Conservation (phyloP, 1,140 invertebrate genomes). For the Pollicipes pollicipes region DNA sequence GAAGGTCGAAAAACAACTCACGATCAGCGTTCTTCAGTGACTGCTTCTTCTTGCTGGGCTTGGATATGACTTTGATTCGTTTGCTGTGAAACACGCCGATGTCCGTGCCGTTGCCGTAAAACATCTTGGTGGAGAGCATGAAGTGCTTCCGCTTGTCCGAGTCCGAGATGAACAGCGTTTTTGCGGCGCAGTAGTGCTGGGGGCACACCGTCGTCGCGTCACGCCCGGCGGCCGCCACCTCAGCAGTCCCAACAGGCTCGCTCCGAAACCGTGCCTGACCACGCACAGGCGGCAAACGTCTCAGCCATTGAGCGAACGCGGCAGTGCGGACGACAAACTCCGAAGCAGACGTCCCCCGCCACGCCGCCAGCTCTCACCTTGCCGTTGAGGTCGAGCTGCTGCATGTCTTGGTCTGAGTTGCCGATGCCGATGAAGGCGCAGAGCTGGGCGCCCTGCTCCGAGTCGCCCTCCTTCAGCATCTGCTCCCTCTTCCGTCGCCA, state of each 20-base stretch:
- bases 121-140: constrained; percentile 97
- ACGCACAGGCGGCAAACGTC: no score
- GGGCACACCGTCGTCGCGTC: constrained; percentile 15
- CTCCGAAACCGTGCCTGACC: no score
- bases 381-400: constrained; percentile 84
- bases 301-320: no score
- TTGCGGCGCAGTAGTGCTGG: constrained; percentile 96
- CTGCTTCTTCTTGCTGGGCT: constrained; percentile 99
- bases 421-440: constrained; percentile 98
- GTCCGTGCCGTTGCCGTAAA: constrained; percentile 93
- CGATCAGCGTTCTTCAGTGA: constrained; percentile 95
- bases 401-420: constrained; percentile 97
- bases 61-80: constrained; percentile 98
- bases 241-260: no score
- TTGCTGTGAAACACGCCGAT: constrained; percentile 98
- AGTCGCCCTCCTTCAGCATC: constrained; percentile 64
- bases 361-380: constrained; percentile 34
- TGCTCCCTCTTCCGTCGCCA: constrained; percentile 87
- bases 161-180: constrained; percentile 97
- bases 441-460: constrained; percentile 72
- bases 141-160: constrained; percentile 99
- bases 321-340: no score
- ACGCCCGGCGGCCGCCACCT: no score
- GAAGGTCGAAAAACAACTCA: no score
- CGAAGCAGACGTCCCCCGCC: no score